phyloP scores from a whole-genome alignment of 2,888 invertebrate species.

The Drosophila anomalata region DNA sequence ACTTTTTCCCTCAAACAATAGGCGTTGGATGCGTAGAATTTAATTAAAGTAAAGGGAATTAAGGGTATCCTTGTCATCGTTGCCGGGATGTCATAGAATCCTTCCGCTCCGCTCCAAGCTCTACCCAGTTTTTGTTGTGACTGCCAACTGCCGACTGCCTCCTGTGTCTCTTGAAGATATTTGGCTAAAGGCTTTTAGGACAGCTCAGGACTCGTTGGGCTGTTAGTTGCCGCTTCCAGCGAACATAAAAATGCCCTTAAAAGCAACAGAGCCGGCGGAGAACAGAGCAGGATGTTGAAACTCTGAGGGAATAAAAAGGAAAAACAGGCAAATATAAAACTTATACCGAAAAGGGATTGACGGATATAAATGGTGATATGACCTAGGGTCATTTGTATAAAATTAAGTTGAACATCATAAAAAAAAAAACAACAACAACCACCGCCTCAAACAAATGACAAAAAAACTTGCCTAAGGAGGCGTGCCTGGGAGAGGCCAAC shows the following conservation, averaged over 20 bases:
- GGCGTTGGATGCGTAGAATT: background rate
- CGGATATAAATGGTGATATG: slow-evolving; percentile 80
- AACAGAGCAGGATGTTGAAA: slow-evolving; percentile 7
- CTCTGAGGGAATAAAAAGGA: slow-evolving; percentile 30
- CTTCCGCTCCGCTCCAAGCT: background rate
- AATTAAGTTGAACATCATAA: slow-evolving; percentile 79
- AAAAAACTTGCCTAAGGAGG: slow-evolving; percentile 48
- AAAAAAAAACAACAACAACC: slow-evolving; percentile 43
- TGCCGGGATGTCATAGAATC: slow-evolving; percentile 5
- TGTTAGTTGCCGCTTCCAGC: slow-evolving; percentile 76
- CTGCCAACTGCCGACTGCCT: slow-evolving; percentile 39
- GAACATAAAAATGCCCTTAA: slow-evolving; percentile 78
- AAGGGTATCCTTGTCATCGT: slow-evolving; percentile 19
- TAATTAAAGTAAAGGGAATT: background rate
- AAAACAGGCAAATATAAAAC: slow-evolving; percentile 75
- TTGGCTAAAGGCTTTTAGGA: slow-evolving; percentile 79
- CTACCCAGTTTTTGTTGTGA: slow-evolving; percentile 7
- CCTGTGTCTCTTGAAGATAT: slow-evolving; percentile 69
- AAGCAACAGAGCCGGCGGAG: slow-evolving; percentile 58
- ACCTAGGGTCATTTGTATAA: slow-evolving; percentile 79
- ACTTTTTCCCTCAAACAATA: background rate
- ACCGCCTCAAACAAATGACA: slow-evolving; percentile 63
- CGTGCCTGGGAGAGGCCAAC: slow-evolving; percentile 26
- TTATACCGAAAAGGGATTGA: slow-evolving; percentile 79
- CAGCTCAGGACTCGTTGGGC: slow-evolving; percentile 56